Evolutionary conservation across 2,888 invertebrate species (phyloP).

Genomic region (Rhamphomyia laevipes): DNA sequence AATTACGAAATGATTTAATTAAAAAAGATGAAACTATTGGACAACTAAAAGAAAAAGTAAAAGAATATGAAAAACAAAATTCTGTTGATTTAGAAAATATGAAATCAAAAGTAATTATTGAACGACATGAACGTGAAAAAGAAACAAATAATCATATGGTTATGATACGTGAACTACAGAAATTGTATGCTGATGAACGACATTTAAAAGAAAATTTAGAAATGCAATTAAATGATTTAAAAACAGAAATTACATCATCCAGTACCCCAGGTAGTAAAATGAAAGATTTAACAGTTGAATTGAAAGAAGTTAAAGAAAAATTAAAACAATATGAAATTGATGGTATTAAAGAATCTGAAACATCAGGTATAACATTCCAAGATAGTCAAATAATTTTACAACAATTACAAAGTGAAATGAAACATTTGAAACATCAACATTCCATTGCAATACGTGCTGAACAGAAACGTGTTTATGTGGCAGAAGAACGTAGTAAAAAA

Average conservation of each 20-base stretch:
- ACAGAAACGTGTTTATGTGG: conserved; percentile 56
- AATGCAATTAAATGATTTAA: conserved; percentile 44
- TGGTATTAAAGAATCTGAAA: conserved; percentile 9
- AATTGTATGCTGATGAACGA: conserved; percentile 61
- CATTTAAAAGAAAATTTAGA: conserved; percentile 63
- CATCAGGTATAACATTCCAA: conserved; percentile 18
- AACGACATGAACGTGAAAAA: conserved; percentile 70
- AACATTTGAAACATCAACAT: conserved; percentile 60
- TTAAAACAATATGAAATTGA: conserved; percentile 48
- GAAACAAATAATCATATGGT: conserved; percentile 66
- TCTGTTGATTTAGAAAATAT: conserved; percentile 51
- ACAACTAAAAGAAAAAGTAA: conserved; percentile 48
- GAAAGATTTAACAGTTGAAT: conserved; percentile 47
- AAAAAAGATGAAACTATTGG: conserved; percentile 42
- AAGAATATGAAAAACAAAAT: conserved; percentile 44
- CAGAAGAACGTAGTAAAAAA: conserved; percentile 58
- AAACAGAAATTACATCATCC: conserved; percentile 33
- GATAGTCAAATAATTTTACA: conserved; percentile 44
- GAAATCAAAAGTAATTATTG: conserved; percentile 60
- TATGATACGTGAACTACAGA: conserved; percentile 70
- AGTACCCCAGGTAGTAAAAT: conserved; percentile 26
- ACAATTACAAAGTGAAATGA: conserved; percentile 61
- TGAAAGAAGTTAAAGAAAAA: conserved; percentile 51
- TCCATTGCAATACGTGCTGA: conserved; percentile 59
- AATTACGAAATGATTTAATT: conserved; percentile 42